phyloP scores from a whole-genome alignment of 2,113 vertebrate genomes.

The Pimephales promelas region DNA sequence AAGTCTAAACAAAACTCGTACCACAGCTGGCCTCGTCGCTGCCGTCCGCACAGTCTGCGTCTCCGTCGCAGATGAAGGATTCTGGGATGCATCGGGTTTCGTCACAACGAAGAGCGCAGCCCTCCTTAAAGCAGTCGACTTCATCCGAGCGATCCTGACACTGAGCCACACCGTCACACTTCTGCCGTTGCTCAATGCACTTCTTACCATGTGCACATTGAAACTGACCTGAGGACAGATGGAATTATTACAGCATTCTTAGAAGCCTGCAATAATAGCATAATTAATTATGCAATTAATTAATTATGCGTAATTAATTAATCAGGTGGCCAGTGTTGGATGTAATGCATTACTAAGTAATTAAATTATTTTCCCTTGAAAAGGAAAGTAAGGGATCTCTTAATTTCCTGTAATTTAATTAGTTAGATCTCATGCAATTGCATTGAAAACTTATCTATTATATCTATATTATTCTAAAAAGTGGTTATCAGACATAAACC shows the following conservation, averaged over 20 bases:
- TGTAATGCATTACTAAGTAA: too few relatives aligned
- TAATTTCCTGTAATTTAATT: too few relatives aligned
- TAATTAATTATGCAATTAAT: too few relatives aligned
- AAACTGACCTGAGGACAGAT: constrained; percentile 74
- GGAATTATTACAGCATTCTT: not conserved
- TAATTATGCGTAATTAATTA: too few relatives aligned
- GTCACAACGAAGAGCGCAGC: constrained; percentile 81
- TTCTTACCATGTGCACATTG: constrained; percentile 75
- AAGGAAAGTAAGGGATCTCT: too few relatives aligned
- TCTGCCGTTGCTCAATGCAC: constrained; percentile 73
- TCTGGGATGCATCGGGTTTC: constrained; percentile 77
- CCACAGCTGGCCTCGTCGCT: constrained; percentile 82
- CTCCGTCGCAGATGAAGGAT: constrained; percentile 84
- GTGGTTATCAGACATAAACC: not conserved
- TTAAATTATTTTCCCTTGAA: too few relatives aligned
- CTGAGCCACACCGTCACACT: constrained; percentile 81
- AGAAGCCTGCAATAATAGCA: too few relatives aligned
- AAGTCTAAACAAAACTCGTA: constrained; percentile 47
- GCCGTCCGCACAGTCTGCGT: constrained; percentile 80
- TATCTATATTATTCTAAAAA: not conserved
- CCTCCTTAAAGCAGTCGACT: constrained; percentile 65
- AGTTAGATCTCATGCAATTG: too few relatives aligned
- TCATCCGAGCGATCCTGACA: constrained; percentile 88
- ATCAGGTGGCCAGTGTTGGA: too few relatives aligned
- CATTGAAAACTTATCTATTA: too few relatives aligned